Base-by-base conservation (phyloP, 1,140 invertebrate species). In the Metopolophium dirhodum region DNA sequence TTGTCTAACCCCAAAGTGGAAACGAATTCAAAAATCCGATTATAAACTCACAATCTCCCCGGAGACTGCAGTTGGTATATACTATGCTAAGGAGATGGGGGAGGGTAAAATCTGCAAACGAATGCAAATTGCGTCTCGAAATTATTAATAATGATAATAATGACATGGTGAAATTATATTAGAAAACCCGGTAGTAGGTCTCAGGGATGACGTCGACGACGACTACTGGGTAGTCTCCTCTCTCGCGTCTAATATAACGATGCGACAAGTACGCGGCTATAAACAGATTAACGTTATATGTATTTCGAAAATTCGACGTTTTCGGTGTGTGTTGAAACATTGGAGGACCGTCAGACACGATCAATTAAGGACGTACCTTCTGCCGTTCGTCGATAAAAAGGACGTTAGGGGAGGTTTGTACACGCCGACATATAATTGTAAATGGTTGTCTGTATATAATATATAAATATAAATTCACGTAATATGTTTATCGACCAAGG, bases 91-190 rank as follows among this genome's bases (percentile, higher is more conserved):
- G 20, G 8, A 22, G 41, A 14, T 47, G 41, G 20, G 35, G 85
- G 41, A 45, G 85, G 45, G 35, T 22, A 3, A 51, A 93, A 61
- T 41, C 37, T 89, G 85, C 82, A 68, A 93, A 92, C 91, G 77
- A 93, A 93, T 93, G 68, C 77, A 93, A 85, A 93, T 93, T 93
- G 49, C 82, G 68, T 93, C 82, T 93, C 49, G 49, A 93, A 93
- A 93, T 93, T 93, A 93, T 93, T 93, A 93, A 93, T 93, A 57
- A 92, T 41, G 35, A 92, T 83, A 83, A 92, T 92, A 83, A 92
- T 83, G 45, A 51, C 61, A 51, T 49, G 41, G 9, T 14, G n/a
- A 83, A 92, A 83, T 92, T 57, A 83, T 77, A 83, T 83, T 92
- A 83, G 47, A 49, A 35, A 83, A 49, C 23, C 68, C 77, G 22